Base-by-base conservation (phyloP, 2,888 invertebrate species). In the Mantis religiosa region DNA sequence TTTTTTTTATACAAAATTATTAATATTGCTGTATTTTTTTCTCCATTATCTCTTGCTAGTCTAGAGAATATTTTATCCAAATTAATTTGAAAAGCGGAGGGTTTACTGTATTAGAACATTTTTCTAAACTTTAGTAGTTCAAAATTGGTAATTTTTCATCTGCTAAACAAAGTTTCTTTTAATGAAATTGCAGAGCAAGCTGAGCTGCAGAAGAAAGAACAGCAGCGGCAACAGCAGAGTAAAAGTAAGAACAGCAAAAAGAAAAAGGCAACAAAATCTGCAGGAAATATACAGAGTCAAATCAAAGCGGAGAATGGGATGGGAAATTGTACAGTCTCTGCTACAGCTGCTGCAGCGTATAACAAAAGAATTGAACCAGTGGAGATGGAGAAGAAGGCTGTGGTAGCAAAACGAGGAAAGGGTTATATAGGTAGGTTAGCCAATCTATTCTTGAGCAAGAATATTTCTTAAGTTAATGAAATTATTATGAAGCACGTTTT, bases 211-310 rank as follows among this genome's bases (percentile, higher is more conserved):
- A 90, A 90, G 87, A 88, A 89, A 81, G 85, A 89, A 83, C 87
- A 89, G 71, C 89, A 86, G 47, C 87, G 28, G 54, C 84, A 88
- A 82, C 87, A 88, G 85, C 41, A 84, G 7, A 34, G 12, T 2
- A 41, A 41, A 1, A 71, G 54, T 14, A 81, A 88, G 83, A 83
- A 81, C 12, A 90, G 89, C 25, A 90, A 90, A 84, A 90, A 90
- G 88, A 90, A 90, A 89, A 90, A 90, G 86, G 83, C 86, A 15
- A 83, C 71, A 47, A 89, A 89, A 84, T 27, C 87, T 71, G 54
- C 20, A 71, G 54, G 54, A 25, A 87, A 88, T 41, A 87, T 47
- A 30, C 88, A 88, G 54, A 28, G 30, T 41, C 89, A 89, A 30
- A 71, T 25, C 27, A 88, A 90, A n/a, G 54, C 88, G 28, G 89